phyloP scores from a whole-genome alignment of 2,797 vertebrate species.

The Pseudochirops cupreus region DNA sequence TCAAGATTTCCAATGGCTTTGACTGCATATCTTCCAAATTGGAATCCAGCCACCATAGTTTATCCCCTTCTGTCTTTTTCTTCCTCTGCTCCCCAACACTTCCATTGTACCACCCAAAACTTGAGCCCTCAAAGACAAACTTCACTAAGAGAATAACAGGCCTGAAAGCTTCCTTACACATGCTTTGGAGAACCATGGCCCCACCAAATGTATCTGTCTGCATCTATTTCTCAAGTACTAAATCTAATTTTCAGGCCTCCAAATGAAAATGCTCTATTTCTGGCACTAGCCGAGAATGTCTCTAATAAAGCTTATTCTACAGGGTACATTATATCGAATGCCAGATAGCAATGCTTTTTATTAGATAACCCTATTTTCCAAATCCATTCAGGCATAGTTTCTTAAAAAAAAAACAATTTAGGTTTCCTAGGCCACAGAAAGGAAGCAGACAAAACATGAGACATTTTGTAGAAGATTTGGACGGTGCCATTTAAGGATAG shows the following conservation, averaged over 20 bases:
- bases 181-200: slow-evolving; percentile 31
- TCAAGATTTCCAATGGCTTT: neutral
- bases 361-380: slow-evolving; percentile 14
- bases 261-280: slow-evolving; percentile 59
- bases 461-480: slow-evolving; percentile 30
- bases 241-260: slow-evolving; percentile 49
- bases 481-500: neutral
- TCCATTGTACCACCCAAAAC: neutral
- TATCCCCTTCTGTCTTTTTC: neutral
- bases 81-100: neutral
- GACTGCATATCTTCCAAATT: neutral
- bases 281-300: slow-evolving; percentile 34
- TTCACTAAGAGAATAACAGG: slow-evolving; percentile 18
- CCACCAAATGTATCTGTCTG: slow-evolving; percentile 37
- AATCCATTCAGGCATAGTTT: slow-evolving; percentile 22
- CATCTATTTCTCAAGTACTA: slow-evolving; percentile 54
- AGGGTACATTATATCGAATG: neutral
- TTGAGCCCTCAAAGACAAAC: neutral
- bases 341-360: slow-evolving; percentile 4
- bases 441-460: neutral
- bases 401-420: slow-evolving; percentile 51
- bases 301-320: slow-evolving; percentile 41
- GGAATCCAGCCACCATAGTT: neutral
- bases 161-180: slow-evolving; percentile 64
- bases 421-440: slow-evolving; percentile 7